phyloP scores from a whole-genome alignment of 2,888 invertebrate species.

The Caenorhabditis sulstoni region DNA sequence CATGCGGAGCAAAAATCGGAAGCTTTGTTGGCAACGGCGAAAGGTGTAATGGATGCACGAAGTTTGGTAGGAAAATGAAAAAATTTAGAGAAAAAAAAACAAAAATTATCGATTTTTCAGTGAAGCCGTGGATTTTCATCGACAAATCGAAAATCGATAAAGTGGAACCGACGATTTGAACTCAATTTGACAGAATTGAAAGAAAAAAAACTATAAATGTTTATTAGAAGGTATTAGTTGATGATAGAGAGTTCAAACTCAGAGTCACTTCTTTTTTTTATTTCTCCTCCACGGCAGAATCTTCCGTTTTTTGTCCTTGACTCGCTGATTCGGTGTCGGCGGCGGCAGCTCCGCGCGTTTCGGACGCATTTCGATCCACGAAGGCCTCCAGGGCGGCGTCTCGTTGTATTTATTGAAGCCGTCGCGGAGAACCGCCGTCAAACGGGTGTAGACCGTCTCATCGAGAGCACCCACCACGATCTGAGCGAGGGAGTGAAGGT shows the following conservation, averaged over 20 bases:
- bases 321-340: background rate
- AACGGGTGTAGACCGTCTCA: background rate
- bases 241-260: background rate
- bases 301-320: background rate
- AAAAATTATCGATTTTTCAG: too few relatives aligned
- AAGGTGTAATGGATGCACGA: conserved; percentile 31
- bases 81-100: background rate
- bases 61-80: conserved; percentile 31
- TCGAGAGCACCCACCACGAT: background rate
- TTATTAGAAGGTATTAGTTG: too few relatives aligned
- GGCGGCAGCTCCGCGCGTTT: background rate
- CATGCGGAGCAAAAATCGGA: conserved; percentile 49
- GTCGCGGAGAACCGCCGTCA: conserved; percentile 1
- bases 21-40: conserved; percentile 20
- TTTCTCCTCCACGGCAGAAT: background rate
- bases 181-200: too few relatives aligned
- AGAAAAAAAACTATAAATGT: too few relatives aligned
- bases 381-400: background rate
- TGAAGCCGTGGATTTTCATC: conserved; percentile 32
- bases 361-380: background rate
- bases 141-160: conserved; percentile 41
- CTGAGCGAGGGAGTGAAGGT: background rate
- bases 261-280: background rate
- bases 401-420: background rate
- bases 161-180: conserved; percentile 4